phyloP scores from a whole-genome alignment of 1,140 invertebrate genomes.

The Rhagoletis zephyria region DNA sequence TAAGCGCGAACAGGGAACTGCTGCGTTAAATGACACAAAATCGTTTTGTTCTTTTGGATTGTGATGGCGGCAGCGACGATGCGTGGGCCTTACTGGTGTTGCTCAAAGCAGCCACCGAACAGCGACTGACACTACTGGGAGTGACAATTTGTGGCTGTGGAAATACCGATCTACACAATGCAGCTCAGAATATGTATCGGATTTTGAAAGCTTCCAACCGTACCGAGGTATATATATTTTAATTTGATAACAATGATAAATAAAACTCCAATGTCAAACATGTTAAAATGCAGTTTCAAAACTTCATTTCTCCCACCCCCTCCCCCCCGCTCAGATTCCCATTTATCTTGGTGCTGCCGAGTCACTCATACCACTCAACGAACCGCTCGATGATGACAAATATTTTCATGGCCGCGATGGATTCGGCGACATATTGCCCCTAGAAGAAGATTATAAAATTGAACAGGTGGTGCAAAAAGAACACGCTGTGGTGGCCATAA shows the following conservation, averaged over 20 bases:
- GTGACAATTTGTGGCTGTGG: conserved; percentile 78
- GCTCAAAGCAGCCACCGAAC: conserved; percentile 75
- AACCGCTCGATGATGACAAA: conserved; percentile 60
- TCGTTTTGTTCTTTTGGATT: conserved; percentile 76
- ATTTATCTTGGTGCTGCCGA: conserved; percentile 78
- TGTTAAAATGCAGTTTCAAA: neutral
- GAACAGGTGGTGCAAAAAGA: conserved; percentile 60
- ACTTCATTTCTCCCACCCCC: neutral
- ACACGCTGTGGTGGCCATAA: conserved; percentile 73
- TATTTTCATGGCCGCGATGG: conserved; percentile 77
- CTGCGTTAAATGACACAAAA: neutral
- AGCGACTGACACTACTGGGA: conserved; percentile 75
- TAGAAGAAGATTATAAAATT: conserved; percentile 54
- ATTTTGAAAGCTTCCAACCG: conserved; percentile 75
- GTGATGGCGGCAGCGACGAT: conserved; percentile 80
- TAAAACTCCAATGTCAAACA: neutral
- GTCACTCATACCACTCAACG: conserved; percentile 72
- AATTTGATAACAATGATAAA: neutral
- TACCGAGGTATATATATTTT: conserved; percentile 53
- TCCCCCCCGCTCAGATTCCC: conserved; percentile 75
- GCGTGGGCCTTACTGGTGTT: conserved; percentile 78
- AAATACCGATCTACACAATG: conserved; percentile 78
- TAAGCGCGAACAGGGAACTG: no score
- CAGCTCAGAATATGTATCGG: conserved; percentile 77
- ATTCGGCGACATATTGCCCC: conserved; percentile 77